phyloP scores from a whole-genome alignment of 2,888 invertebrate genomes.

The Diplazon laetatorius region DNA sequence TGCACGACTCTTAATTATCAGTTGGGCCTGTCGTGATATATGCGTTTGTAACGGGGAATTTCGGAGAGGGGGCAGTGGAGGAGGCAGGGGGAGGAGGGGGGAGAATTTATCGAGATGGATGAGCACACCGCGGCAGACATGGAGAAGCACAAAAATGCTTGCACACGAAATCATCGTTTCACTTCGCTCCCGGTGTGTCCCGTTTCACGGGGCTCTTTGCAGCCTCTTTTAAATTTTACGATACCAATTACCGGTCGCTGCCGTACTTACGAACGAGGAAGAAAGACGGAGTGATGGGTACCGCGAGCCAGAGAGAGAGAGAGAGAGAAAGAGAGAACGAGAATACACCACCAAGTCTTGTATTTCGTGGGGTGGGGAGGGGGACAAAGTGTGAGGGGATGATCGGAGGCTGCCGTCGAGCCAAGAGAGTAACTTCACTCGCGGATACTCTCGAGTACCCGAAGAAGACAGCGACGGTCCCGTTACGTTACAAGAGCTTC shows the following conservation, averaged over 20 bases:
- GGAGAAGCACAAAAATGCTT: constrained; percentile 49
- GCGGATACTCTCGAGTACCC: constrained; percentile 50
- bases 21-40: constrained; percentile 45
- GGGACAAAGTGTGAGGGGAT: constrained; percentile 27
- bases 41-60: constrained; percentile 46
- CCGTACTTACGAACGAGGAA: constrained; percentile 65
- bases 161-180: constrained; percentile 65
- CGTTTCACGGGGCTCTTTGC: constrained; percentile 68
- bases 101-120: constrained; percentile 62
- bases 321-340: constrained; percentile 41
- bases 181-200: constrained; percentile 67
- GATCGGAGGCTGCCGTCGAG: constrained; percentile 60
- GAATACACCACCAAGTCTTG: constrained; percentile 56
- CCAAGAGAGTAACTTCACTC: constrained; percentile 56
- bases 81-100: too few species aligned
- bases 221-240: constrained; percentile 70
- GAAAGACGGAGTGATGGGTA: constrained; percentile 44
- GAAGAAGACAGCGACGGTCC: constrained; percentile 55
- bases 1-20: constrained; percentile 52
- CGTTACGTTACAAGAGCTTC: constrained; percentile 58
- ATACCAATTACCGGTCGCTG: constrained; percentile 70
- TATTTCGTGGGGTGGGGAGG: constrained; percentile 44
- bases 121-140: constrained; percentile 4
- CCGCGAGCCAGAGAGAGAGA: constrained; percentile 43
- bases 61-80: too few species aligned